Conservation (phyloP, 2,888 invertebrate genomes). For the Diachrysia chrysitis region DNA sequence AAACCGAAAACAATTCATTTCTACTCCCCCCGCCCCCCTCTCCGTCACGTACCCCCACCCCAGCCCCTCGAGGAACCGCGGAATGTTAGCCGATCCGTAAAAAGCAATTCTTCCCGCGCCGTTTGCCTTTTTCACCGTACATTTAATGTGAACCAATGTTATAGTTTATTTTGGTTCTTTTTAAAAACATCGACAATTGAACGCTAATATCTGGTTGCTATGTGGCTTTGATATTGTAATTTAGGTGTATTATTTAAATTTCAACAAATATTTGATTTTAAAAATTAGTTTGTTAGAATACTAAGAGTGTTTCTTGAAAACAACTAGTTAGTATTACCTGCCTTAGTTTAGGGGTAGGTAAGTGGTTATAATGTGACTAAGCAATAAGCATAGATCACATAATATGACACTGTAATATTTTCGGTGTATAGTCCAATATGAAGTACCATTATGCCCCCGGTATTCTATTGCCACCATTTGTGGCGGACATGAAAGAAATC, state of each 20-base stretch:
- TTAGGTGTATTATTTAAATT: background rate
- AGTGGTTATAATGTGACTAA: background rate
- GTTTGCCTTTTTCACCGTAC: constrained; percentile 85
- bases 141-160: constrained; percentile 82
- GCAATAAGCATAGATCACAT: constrained; percentile 14
- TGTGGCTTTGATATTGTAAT: constrained; percentile 20
- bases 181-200: constrained; percentile 56
- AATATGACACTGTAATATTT: background rate
- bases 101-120: constrained; percentile 85
- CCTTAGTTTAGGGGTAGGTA: background rate
- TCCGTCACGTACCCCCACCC: constrained; percentile 62
- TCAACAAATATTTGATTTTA: background rate
- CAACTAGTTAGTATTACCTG: background rate
- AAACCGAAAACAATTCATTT: constrained; percentile 85
- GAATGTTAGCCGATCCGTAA: constrained; percentile 85
- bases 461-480: constrained; percentile 23
- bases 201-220: constrained; percentile 21
- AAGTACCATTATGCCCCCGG: constrained; percentile 8
- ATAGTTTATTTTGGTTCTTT: constrained; percentile 73
- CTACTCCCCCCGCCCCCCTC: constrained; percentile 55
- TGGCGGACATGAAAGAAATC: constrained; percentile 32
- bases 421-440: background rate
- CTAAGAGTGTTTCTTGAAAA: background rate
- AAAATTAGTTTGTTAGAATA: background rate
- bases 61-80: constrained; percentile 70